phyloP scores from a whole-genome alignment of 2,888 invertebrate genomes.

The Myathropa florea region DNA sequence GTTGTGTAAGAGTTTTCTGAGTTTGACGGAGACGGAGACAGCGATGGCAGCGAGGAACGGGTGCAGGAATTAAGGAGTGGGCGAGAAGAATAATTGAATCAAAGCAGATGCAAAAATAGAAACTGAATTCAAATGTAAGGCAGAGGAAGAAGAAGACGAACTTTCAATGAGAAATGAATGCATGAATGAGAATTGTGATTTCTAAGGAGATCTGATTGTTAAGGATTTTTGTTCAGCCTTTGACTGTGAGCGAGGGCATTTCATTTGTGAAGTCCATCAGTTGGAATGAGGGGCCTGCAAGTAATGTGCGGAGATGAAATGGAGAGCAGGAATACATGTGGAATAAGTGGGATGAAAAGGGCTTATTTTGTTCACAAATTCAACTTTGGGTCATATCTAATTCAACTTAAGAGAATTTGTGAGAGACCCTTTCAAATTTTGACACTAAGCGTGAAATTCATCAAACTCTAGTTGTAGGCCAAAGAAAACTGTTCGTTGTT shows the following conservation, averaged over 20 bases:
- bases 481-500: too few relatives aligned
- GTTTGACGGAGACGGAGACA: background rate
- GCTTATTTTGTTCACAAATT: too few relatives aligned
- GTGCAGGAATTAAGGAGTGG: background rate
- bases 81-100: conserved; percentile 31
- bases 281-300: too few relatives aligned
- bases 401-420: too few relatives aligned
- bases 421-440: too few relatives aligned
- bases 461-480: too few relatives aligned
- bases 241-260: background rate
- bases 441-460: too few relatives aligned
- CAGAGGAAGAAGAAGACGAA: background rate
- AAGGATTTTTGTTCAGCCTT: background rate
- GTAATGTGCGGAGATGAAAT: too few relatives aligned
- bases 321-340: too few relatives aligned
- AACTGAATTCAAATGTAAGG: background rate
- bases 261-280: background rate
- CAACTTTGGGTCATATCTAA: too few relatives aligned
- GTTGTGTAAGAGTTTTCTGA: conserved; percentile 37
- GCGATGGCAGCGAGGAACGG: too few relatives aligned
- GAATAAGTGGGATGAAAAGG: too few relatives aligned
- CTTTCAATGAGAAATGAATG: background rate
- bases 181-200: background rate
- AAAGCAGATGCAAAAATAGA: conserved; percentile 11
- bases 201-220: background rate